Evolutionary conservation across 2,888 invertebrate genomes (phyloP), one percentile per base, ranked within the genome.

Genomic region (Calephelis perditalis): DNA sequence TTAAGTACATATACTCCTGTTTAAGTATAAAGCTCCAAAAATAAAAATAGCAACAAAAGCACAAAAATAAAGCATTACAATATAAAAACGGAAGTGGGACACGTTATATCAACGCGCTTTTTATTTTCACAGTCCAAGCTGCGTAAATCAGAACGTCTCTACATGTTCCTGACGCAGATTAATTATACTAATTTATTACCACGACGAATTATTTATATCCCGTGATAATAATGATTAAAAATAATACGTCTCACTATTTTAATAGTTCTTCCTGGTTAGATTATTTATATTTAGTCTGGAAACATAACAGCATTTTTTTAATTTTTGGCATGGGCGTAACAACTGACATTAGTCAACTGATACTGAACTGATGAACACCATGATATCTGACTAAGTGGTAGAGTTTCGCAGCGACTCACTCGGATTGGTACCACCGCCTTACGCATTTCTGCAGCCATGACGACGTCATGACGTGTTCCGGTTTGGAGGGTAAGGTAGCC

Each of bases 81-180:
- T 49, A 49, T 49, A 15, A 49, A 49, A 49, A 26, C 75, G 78
- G 79, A 81, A 80, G 76, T 74, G 72, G 75, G 67, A 65, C 71
- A 65, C 63, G 67, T 26, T 49, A 35, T 49, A 26, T 49, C 49
- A 49, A 49, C 49, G 49, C 35, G 49, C 15, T 49, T 49, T 49
- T 49, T 49, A 49, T 49, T 49, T 49, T 49, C 49, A 15, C 26
- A 49, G 15, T 26, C 49, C 10, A 15, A 49, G 49, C 49, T 49
- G 49, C 49, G 49, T 49, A 49, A 49, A 49, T 49, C 49, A 49
- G 49, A 49, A 49, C 49, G 15, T 15, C 49, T 49, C 49, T 49
- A 49, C 49, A 49, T 49, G 49, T 49, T 49, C 49, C 26, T 49
- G 49, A 49, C 49, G 26, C 26, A 49, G 49, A 49, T 49, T 49